Evolutionary conservation across 1,140 invertebrate genomes (phyloP).

Genomic region (Macrosteles quadrilineatus): DNA sequence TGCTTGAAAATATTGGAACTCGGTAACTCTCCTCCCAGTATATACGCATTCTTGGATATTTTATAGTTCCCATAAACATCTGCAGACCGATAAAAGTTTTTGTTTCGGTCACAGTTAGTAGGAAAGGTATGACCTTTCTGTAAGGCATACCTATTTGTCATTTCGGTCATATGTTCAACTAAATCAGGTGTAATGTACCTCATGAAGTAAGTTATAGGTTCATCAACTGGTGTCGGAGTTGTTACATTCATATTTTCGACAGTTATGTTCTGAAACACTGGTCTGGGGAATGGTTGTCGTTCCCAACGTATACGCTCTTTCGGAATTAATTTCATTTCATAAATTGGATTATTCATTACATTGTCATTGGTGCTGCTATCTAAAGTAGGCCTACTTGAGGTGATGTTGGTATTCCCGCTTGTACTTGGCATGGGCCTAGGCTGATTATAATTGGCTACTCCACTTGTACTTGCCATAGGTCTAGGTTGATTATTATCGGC

Average conservation of each 20-base stretch:
- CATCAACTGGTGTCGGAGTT: background rate
- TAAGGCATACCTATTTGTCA: constrained; percentile 1
- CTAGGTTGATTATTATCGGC: no score
- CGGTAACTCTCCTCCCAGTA: constrained; percentile 19
- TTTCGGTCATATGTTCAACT: background rate
- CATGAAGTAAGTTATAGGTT: background rate
- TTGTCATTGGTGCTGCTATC: no score
- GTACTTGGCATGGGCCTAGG: no score
- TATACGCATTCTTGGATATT: constrained; percentile 18
- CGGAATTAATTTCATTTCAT: background rate
- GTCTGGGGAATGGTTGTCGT: background rate
- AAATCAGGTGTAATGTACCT: constrained; percentile 2
- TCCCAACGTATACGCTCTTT: background rate
- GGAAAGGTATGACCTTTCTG: constrained; percentile 2
- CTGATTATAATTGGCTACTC: no score
- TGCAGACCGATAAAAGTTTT: constrained; percentile 19
- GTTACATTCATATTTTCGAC: background rate
- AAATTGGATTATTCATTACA: no score
- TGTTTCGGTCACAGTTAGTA: constrained; percentile 3
- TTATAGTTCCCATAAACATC: constrained; percentile 18
- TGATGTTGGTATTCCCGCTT: no score
- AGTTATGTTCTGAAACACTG: background rate
- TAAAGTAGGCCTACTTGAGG: no score
- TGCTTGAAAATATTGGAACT: constrained; percentile 24
- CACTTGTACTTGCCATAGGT: no score